Evolutionary conservation across 1,140 invertebrate species (phyloP).

Genomic region (Drosophila sucinea): DNA sequence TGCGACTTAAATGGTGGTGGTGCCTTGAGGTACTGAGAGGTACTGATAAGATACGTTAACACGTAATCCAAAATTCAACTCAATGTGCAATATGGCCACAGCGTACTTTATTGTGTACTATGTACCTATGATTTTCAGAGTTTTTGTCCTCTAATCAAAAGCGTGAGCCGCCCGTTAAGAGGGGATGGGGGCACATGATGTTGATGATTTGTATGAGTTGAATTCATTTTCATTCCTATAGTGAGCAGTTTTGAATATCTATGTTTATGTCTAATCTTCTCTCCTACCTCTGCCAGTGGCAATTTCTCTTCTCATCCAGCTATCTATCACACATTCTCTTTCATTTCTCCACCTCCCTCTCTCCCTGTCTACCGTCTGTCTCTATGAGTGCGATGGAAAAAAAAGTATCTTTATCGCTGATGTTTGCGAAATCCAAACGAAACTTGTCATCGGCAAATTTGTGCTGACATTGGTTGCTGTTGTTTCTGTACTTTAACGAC

Average conservation of each 20-base stretch:
- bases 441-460: slow-evolving; percentile 76
- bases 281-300: neutral
- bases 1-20: slow-evolving; percentile 33
- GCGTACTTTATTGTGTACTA: neutral
- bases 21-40: neutral
- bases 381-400: slow-evolving; percentile 11
- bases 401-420: slow-evolving; percentile 75
- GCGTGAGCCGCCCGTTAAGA: neutral
- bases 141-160: slow-evolving; percentile 3
- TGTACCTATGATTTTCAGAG: neutral
- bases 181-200: slow-evolving; percentile 19
- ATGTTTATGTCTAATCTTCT: slow-evolving; percentile 51
- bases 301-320: neutral
- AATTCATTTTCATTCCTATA: neutral
- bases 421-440: slow-evolving; percentile 73
- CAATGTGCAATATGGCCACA: neutral
- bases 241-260: slow-evolving; percentile 64
- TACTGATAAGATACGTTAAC: slow-evolving; percentile 9
- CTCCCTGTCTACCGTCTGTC: neutral
- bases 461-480: slow-evolving; percentile 59
- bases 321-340: slow-evolving; percentile 1
- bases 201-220: slow-evolving; percentile 25
- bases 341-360: neutral
- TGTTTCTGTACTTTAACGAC: slow-evolving; percentile 44
- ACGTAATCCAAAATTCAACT: slow-evolving; percentile 10